Evolutionary conservation across 2,113 vertebrate species (phyloP).

Genomic region (Elephantulus edwardii): DNA sequence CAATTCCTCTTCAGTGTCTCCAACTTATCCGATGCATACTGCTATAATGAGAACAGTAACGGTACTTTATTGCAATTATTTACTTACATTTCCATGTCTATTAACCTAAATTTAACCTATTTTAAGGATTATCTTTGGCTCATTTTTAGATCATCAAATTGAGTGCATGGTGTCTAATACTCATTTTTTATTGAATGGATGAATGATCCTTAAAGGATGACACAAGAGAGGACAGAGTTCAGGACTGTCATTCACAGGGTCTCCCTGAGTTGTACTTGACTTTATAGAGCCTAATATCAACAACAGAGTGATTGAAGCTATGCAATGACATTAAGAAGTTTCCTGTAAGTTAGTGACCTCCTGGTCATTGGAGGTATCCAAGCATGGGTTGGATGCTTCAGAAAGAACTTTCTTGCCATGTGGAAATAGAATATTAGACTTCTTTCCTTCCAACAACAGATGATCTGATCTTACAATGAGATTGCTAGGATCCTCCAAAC

Average conservation of each 20-base stretch:
- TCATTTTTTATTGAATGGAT: constrained; percentile 31
- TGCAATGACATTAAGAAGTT: too few relatives aligned
- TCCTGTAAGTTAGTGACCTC: not conserved
- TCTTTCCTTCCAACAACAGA: constrained; percentile 1
- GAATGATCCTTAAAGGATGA: not conserved
- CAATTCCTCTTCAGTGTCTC: not conserved
- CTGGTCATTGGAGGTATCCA: constrained; percentile 26
- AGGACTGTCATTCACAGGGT: too few relatives aligned
- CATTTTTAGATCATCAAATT: not conserved
- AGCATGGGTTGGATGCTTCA: not conserved
- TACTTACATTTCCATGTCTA: not conserved
- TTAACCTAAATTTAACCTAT: not conserved
- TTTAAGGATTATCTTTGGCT: constrained; percentile 36
- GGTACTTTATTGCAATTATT: not conserved
- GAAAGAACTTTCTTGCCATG: not conserved
- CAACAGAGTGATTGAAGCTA: too few relatives aligned
- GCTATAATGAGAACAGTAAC: not conserved
- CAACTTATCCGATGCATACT: not conserved
- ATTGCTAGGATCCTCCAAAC: not conserved
- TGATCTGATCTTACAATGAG: not conserved
- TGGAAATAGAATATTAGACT: constrained; percentile 15
- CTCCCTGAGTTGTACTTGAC: too few relatives aligned
- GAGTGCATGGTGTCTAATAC: not conserved
- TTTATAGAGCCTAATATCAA: too few relatives aligned
- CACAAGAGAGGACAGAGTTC: not conserved